phyloP scores from a whole-genome alignment of 2,888 invertebrate genomes.

The Trissolcus brochymenae region DNA sequence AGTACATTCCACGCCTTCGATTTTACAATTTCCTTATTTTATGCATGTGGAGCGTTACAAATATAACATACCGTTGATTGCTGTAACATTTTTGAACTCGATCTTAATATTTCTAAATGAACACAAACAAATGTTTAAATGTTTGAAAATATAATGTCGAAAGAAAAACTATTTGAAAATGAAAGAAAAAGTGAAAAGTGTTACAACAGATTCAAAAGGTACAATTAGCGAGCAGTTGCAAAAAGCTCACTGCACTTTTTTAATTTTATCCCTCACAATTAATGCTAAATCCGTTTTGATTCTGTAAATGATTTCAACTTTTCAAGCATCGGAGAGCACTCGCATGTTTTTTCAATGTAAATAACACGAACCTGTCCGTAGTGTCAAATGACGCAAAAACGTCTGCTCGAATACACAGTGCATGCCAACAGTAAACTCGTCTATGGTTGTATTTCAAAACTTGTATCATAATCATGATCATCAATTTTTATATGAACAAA shows the following conservation, averaged over 20 bases:
- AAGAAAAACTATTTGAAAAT: not conserved
- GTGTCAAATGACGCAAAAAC: constrained; percentile 46
- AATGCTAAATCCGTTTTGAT: constrained; percentile 31
- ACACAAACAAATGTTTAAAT: too few relatives aligned
- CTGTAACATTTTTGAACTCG: constrained; percentile 18
- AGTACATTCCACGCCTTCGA: constrained; percentile 7
- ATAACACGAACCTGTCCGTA: constrained; percentile 64
- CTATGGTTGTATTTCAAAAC: constrained; percentile 1
- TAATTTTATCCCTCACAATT: constrained; percentile 12
- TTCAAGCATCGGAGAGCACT: constrained; percentile 61
- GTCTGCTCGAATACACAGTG: constrained; percentile 40
- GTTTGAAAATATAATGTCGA: not conserved
- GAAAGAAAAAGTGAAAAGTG: constrained; percentile 13
- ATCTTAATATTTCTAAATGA: not conserved
- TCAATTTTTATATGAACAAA: constrained; percentile 1
- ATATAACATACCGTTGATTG: constrained; percentile 25
- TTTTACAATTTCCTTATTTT: constrained; percentile 14
- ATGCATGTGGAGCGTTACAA: constrained; percentile 49
- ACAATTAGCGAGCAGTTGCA: constrained; percentile 42
- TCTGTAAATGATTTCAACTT: constrained; percentile 30
- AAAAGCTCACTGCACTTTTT: constrained; percentile 38
- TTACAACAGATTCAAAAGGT: constrained; percentile 26
- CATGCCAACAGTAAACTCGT: constrained; percentile 39
- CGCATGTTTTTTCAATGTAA: constrained; percentile 66
- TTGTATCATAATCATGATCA: too few relatives aligned